Evolutionary conservation across 2,888 invertebrate species (phyloP).

Genomic region (Volucella bombylans): DNA sequence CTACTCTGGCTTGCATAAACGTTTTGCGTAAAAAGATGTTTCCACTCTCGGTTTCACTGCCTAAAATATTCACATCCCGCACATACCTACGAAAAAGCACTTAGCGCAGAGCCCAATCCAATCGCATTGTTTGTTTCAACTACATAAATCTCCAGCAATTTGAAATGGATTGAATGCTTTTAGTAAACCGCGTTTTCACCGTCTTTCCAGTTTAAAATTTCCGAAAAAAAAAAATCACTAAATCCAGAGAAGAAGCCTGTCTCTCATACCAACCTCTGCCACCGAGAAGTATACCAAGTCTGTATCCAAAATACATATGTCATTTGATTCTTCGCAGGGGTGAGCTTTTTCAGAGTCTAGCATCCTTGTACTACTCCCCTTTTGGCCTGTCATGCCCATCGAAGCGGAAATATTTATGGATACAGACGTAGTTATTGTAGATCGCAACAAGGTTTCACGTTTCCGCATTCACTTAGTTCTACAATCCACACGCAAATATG

Average conservation of each 20-base stretch:
- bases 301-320: slow-evolving; percentile 66
- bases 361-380: not conserved
- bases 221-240: slow-evolving; percentile 42
- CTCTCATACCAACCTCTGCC: slow-evolving; percentile 16
- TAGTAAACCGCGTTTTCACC: slow-evolving; percentile 55
- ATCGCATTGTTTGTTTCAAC: slow-evolving; percentile 49
- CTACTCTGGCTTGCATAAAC: too few relatives aligned
- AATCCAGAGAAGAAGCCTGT: slow-evolving; percentile 15
- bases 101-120: slow-evolving; percentile 44
- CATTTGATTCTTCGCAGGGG: slow-evolving; percentile 52
- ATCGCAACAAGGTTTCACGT: slow-evolving; percentile 41
- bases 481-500: slow-evolving; percentile 30
- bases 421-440: slow-evolving; percentile 45
- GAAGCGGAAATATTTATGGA: slow-evolving; percentile 70
- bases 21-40: too few relatives aligned
- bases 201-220: slow-evolving; percentile 52
- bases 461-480: slow-evolving; percentile 5
- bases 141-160: slow-evolving; percentile 69
- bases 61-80: not conserved
- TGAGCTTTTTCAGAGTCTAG: slow-evolving; percentile 14
- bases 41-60: too few relatives aligned
- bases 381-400: slow-evolving; percentile 46
- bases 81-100: slow-evolving; percentile 41
- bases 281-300: slow-evolving; percentile 41
- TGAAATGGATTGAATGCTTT: slow-evolving; percentile 62